Evolutionary conservation across 1,140 invertebrate species (phyloP), one percentile per base, ranked within the genome.

Genomic region (Drosophila equinoxialis): DNA sequence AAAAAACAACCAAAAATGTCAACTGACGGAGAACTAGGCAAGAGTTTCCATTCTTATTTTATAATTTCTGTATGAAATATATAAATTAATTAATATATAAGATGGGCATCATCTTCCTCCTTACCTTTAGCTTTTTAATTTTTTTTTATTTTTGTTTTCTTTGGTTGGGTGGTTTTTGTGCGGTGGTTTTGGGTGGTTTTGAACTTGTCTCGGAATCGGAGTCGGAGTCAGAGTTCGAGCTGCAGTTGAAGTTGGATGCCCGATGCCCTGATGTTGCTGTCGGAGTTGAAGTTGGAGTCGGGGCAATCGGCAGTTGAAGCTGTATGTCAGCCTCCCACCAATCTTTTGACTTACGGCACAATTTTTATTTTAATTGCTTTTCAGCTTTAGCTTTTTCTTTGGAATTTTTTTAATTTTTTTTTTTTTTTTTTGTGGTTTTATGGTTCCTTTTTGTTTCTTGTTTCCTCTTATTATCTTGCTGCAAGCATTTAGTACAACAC

Each of bases 291-390:
- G 59, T 37, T 41, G 37, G 39, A n/a, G 17, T 62, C 48, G 51
- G 35, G 51, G 11, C 35, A 37, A 10, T 37, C 8, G 35, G 41
- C 45, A 48, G 45, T 42, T 68, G 65, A 78, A 71, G 68, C 71
- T 69, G 72, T 76, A 66, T 63, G 83, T 51, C 17, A 51, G 45
- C 45, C 45, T 51, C 83, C 82, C 79, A 77, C 83, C 82, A 81
- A 17, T 51, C 81, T 76, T 75, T 75, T 87, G 76, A 87, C 83
- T 86, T 83, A 77, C 73, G 83, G 83, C 84, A 89, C 79, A 86
- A 86, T 86, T 89, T 86, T 89, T 79, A 70, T 89, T 86, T 87
- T 87, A 87, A 87, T 87, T 87, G 80, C 84, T 87, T 87, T 86
- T 87, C 72, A 75, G 83, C 83, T 71, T 81, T 51, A 60, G 59